A percentile compares a stretch with the other conserved stretches of the same genome.
Evolutionary conservation across 2,888 invertebrate species (phyloP).

Genomic region (Sepiola atlantica): DNA sequence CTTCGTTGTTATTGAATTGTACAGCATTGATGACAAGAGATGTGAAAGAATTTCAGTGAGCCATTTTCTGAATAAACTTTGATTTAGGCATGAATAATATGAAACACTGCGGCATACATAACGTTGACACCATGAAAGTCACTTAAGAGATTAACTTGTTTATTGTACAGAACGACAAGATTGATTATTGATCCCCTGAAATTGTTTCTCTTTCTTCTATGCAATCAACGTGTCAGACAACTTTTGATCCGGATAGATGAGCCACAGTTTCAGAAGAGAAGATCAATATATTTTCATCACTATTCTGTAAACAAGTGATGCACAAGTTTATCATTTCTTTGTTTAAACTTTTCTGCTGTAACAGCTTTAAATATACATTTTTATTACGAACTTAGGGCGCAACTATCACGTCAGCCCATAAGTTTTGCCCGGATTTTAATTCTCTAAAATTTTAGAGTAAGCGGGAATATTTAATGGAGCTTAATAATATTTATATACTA

Average conservation of each 20-base stretch:
- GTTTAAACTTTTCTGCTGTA: not conserved
- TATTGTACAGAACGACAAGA: not conserved
- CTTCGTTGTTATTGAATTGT: not conserved
- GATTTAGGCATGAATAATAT: not conserved
- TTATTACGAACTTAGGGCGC: not conserved
- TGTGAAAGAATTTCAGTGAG: not conserved
- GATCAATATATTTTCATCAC: constrained; percentile 19
- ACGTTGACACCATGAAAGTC: not conserved
- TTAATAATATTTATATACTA: too few relatives aligned
- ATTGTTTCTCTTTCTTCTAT: not conserved
- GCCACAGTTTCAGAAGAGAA: not conserved
- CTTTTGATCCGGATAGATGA: not conserved
- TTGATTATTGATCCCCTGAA: not conserved
- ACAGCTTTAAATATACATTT: not conserved
- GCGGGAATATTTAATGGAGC: too few relatives aligned
- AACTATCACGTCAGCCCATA: too few relatives aligned
- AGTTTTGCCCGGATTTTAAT: too few relatives aligned
- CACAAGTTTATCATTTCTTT: not conserved
- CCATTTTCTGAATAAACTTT: not conserved
- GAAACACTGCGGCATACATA: not conserved
- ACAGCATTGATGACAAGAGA: not conserved
- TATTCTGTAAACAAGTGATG: not conserved
- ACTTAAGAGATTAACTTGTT: not conserved
- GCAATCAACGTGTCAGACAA: not conserved
- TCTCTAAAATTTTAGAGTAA: too few relatives aligned